Percentiles rank a stretch among this genome's conserved stretches.
These are phyloP conservation scores for Gobionotothen gibberifrons DNA, from an alignment of 2,797 vertebrate species.

Conservation along the genomic window DNA sequence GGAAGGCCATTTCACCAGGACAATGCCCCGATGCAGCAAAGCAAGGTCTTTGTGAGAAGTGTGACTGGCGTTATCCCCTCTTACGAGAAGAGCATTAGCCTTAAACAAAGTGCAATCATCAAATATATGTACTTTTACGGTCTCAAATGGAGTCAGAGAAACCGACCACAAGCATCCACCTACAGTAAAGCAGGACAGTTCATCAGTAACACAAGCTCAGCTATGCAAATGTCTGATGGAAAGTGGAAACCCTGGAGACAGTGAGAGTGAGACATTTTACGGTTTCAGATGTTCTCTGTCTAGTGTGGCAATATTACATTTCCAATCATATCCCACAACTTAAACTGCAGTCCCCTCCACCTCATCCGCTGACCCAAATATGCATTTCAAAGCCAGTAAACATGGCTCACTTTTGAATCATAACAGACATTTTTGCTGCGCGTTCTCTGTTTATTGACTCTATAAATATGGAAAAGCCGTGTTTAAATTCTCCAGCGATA, in stretches of 20 bases:
- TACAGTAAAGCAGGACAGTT: neutral
- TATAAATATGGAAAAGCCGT: conserved; percentile 80
- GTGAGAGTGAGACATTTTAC: conserved; percentile 80
- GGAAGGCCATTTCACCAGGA: neutral
- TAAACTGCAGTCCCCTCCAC: conserved; percentile 57
- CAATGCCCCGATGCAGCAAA: neutral
- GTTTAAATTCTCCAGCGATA: conserved; percentile 80
- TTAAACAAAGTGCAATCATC: neutral
- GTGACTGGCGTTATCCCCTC: neutral
- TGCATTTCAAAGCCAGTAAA: conserved; percentile 75
- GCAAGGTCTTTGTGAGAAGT: neutral
- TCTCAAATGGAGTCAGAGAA: neutral
- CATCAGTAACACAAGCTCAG: conserved; percentile 8
- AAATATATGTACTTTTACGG: neutral
- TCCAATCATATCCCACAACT: conserved; percentile 70
- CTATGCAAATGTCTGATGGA: conserved; percentile 46
- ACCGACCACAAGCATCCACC: neutral
- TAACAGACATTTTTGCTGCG: conserved; percentile 77
- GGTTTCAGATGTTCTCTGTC: conserved; percentile 82
- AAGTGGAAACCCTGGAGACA: conserved; percentile 80
- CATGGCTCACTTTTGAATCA: conserved; percentile 70
- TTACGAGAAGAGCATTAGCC: neutral
- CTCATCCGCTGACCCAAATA: conserved; percentile 79
- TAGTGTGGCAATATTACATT: conserved; percentile 72
- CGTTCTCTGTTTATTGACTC: conserved; percentile 72